These are phyloP conservation scores for Sparus aurata DNA, from an alignment of 2,797 vertebrate genomes.

Conservation along the genomic window DNA sequence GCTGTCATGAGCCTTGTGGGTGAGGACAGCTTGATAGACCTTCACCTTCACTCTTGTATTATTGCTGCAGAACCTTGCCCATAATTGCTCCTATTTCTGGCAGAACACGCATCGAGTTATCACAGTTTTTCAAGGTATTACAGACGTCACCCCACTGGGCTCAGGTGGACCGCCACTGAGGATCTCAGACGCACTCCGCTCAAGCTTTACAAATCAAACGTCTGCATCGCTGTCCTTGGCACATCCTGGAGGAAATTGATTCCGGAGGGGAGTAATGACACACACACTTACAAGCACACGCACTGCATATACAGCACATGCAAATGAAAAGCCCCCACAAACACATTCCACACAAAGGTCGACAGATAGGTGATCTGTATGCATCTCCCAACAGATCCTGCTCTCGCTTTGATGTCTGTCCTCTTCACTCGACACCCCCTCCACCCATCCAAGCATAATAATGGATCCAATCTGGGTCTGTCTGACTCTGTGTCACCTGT, in stretches of 20 bases:
- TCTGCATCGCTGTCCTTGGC: slow-evolving; percentile 56
- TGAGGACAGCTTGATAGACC: slow-evolving; percentile 11
- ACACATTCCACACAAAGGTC: background rate
- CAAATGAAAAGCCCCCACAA: slow-evolving; percentile 21
- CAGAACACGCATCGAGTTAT: slow-evolving; percentile 23
- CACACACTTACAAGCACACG: slow-evolving; percentile 2
- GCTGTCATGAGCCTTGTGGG: slow-evolving; percentile 6
- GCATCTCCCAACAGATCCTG: slow-evolving; percentile 13
- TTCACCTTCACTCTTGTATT: slow-evolving; percentile 9
- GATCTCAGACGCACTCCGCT: slow-evolving; percentile 42
- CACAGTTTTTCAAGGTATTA: slow-evolving; percentile 21
- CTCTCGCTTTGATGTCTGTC: slow-evolving; percentile 37
- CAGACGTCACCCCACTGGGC: slow-evolving; percentile 26
- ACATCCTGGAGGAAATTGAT: slow-evolving; percentile 60
- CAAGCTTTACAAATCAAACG: slow-evolving; percentile 65
- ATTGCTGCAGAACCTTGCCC: slow-evolving; percentile 16
- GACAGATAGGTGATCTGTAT: slow-evolving; percentile 8
- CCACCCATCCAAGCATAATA: slow-evolving; percentile 24
- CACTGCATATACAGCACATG: slow-evolving; percentile 24
- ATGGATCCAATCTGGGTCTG: slow-evolving; percentile 45
- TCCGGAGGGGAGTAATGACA: slow-evolving; percentile 31
- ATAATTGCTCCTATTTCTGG: background rate
- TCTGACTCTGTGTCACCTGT: slow-evolving; percentile 33
- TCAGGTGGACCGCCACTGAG: slow-evolving; percentile 41
- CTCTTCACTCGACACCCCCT: slow-evolving; percentile 13